Percentiles rank a stretch among this genome's conserved stretches.
phyloP scores from a whole-genome alignment of 2,797 vertebrate species.

The Lates japonicus region DNA sequence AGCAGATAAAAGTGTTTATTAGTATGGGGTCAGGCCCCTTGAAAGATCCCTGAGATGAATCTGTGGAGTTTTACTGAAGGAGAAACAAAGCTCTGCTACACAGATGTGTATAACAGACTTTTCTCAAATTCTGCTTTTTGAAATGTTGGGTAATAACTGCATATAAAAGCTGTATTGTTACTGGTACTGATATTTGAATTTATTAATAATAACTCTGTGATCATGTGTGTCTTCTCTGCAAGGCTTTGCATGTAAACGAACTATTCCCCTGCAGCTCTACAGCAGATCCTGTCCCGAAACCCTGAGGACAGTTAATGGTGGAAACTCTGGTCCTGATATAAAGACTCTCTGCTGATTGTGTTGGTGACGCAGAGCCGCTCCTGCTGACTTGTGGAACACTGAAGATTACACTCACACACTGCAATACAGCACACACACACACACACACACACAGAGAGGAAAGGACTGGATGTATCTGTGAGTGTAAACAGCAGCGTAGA shows the following conservation, averaged over 20 bases:
- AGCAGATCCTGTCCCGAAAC: constrained; percentile 60
- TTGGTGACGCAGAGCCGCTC: constrained; percentile 65
- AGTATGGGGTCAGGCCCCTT: too few relatives aligned
- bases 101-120: background rate
- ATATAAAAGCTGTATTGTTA: too few relatives aligned
- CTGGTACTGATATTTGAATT: background rate
- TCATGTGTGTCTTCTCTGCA: background rate
- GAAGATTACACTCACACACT: constrained; percentile 45
- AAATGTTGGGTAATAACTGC: background rate
- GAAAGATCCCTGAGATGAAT: too few relatives aligned
- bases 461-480: constrained; percentile 17
- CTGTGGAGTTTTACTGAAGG: background rate
- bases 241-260: constrained; percentile 37
- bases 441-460: constrained; percentile 30
- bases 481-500: constrained; percentile 44
- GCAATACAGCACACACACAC: constrained; percentile 34
- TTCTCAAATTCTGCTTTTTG: background rate
- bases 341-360: constrained; percentile 75
- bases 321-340: constrained; percentile 79
- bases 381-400: constrained; percentile 60
- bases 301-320: constrained; percentile 71
- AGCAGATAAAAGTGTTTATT: background rate
- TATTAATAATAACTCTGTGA: background rate
- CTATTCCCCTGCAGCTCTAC: constrained; percentile 41
- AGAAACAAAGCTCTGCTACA: background rate